Conservation (phyloP, 2,797 vertebrate species). For the Sebastes dallii region DNA sequence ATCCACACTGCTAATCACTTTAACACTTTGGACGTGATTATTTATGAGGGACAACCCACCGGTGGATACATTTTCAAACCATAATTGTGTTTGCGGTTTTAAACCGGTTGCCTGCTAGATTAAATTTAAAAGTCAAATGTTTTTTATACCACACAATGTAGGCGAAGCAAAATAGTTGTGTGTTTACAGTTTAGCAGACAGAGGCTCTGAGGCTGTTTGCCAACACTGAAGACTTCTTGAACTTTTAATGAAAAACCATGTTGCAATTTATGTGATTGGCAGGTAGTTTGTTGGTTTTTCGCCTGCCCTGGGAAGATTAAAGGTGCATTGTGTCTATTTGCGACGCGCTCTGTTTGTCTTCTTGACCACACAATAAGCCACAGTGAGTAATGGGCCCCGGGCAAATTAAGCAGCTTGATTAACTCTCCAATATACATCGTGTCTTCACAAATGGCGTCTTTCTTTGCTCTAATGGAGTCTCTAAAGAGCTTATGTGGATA, state of each 20-base stretch:
- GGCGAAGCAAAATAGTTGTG: slow-evolving; percentile 41
- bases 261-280: slow-evolving; percentile 60
- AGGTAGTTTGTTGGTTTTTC: slow-evolving; percentile 49
- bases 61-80: slow-evolving; percentile 90
- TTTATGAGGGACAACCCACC: slow-evolving; percentile 91
- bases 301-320: slow-evolving; percentile 46
- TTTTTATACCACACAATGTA: slow-evolving; percentile 54
- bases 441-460: slow-evolving; percentile 63
- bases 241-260: slow-evolving; percentile 69
- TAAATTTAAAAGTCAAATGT: slow-evolving; percentile 95
- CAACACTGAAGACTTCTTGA: slow-evolving; percentile 61
- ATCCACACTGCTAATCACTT: slow-evolving; percentile 89
- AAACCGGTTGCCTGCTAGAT: slow-evolving; percentile 88
- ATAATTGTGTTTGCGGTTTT: slow-evolving; percentile 89
- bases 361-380: slow-evolving; percentile 65
- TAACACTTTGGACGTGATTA: slow-evolving; percentile 84
- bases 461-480: slow-evolving; percentile 58
- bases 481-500: slow-evolving; percentile 57
- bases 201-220: slow-evolving; percentile 58
- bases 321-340: slow-evolving; percentile 48
- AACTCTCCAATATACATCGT: slow-evolving; percentile 63
- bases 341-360: slow-evolving; percentile 53
- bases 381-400: slow-evolving; percentile 55
- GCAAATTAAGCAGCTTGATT: slow-evolving; percentile 70
- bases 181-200: slow-evolving; percentile 63